These are phyloP conservation scores for Pyrocephalus nanus DNA, from an alignment of 2,797 vertebrate species.

Conservation along the genomic window DNA sequence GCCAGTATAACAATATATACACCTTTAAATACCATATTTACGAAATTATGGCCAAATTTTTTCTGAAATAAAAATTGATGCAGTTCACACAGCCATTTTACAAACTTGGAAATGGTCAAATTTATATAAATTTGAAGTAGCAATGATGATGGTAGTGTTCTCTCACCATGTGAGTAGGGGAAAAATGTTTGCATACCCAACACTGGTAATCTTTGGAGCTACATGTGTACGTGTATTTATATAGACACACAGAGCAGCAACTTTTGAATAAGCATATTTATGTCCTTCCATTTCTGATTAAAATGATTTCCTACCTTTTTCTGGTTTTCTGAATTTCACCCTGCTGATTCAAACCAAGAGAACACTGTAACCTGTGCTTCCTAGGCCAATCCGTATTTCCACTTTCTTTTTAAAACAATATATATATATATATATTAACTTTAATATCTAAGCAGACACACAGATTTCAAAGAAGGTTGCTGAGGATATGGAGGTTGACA, in stretches of 20 bases:
- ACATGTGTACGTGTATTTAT: neutral
- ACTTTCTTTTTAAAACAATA: neutral
- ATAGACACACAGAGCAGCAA: neutral
- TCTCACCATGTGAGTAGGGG: neutral
- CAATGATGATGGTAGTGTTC: neutral
- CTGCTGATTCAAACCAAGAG: neutral
- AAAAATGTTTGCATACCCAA: neutral
- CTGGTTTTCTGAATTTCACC: neutral
- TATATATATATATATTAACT: neutral
- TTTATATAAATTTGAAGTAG: neutral
- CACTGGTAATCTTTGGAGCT: no score
- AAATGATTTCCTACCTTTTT: neutral
- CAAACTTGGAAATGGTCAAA: neutral
- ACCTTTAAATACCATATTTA: neutral
- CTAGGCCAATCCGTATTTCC: neutral
- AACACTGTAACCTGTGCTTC: neutral
- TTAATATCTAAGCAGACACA: neutral
- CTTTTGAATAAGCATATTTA: neutral
- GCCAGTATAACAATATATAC: neutral
- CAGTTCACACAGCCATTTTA: rapidly evolving
- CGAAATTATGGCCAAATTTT: neutral
- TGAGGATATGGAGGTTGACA: constrained; percentile 27
- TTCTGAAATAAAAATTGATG: neutral
- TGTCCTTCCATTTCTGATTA: neutral
- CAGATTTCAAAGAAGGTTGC: neutral